phyloP scores from a whole-genome alignment of 2,888 invertebrate genomes.

The Drosophila putrida region DNA sequence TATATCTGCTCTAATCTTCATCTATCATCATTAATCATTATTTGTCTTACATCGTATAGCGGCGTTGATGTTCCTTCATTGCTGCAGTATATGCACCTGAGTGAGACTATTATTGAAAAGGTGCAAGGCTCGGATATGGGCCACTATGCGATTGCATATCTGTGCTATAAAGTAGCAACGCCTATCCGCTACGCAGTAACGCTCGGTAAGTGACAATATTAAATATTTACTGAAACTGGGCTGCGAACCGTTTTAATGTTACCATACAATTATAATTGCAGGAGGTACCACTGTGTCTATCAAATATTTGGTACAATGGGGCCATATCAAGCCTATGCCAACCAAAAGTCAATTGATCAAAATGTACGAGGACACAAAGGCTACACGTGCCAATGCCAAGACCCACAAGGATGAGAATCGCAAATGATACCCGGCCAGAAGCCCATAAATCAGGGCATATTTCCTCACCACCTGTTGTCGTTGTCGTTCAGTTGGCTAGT shows the following conservation, averaged over 20 bases:
- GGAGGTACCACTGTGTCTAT: constrained; percentile 95
- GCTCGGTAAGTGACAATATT: constrained; percentile 88
- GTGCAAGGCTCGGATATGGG: constrained; percentile 93
- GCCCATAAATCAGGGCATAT: constrained; percentile 12
- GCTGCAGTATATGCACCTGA: constrained; percentile 91
- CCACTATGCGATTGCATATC: constrained; percentile 94
- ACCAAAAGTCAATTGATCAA: constrained; percentile 88
- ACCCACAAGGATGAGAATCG: constrained; percentile 55
- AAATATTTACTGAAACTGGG: too few species aligned
- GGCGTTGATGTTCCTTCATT: constrained; percentile 95
- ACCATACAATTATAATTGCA: constrained; percentile 72
- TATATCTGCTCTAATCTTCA: neutral
- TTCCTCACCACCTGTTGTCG: constrained; percentile 31
- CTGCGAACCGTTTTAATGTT: too few species aligned
- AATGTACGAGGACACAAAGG: constrained; percentile 87
- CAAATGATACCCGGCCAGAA: constrained; percentile 59
- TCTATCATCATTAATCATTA: neutral
- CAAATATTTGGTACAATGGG: constrained; percentile 91
- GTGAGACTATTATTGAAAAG: constrained; percentile 91
- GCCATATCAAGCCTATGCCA: constrained; percentile 94
- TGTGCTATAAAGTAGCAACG: constrained; percentile 96
- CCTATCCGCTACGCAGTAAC: constrained; percentile 97
- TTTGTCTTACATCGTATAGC: constrained; percentile 86
- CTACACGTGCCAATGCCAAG: constrained; percentile 76
- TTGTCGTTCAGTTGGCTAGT: constrained; percentile 56